A percentile compares a stretch with the other conserved stretches of the same genome.
These are phyloP conservation scores for Mamestra brassicae DNA, from an alignment of 2,888 invertebrate species.

Conservation along the genomic window DNA sequence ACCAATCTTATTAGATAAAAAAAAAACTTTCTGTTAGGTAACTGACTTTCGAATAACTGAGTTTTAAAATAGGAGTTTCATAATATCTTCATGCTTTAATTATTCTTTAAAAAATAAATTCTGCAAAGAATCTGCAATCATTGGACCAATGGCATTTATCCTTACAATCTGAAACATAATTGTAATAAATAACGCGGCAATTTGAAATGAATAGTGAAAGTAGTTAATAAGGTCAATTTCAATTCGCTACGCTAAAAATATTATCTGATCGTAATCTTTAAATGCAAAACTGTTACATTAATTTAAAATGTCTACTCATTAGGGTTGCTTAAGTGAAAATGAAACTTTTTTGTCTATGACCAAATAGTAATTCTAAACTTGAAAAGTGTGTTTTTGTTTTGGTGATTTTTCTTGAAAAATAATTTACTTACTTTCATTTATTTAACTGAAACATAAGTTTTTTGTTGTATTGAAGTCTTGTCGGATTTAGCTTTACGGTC, in stretches of 20 bases:
- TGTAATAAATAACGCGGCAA: constrained; percentile 2
- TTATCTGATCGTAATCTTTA: constrained; percentile 17
- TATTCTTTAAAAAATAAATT: not conserved
- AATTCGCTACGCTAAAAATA: constrained; percentile 9
- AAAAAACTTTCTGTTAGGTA: not conserved
- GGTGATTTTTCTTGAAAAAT: too few species aligned
- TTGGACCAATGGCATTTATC: not conserved
- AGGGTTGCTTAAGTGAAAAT: not conserved
- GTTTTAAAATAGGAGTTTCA: too few species aligned
- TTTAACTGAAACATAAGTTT: too few species aligned
- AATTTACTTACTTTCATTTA: too few species aligned
- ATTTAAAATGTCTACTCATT: not conserved
- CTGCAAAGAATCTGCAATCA: not conserved
- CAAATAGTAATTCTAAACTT: too few species aligned
- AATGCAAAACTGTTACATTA: not conserved
- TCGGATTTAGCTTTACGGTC: too few species aligned
- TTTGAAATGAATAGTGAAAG: constrained; percentile 23
- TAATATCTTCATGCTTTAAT: too few species aligned
- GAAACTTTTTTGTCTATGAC: too few species aligned
- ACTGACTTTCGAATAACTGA: not conserved
- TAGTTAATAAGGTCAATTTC: constrained; percentile 22
- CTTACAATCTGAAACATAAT: not conserved
- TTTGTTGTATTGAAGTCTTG: too few species aligned
- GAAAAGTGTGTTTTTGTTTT: too few species aligned
- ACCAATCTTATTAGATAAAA: too few species aligned